Conservation (phyloP, 2,888 invertebrate species). For the Drosophila anomelani region DNA sequence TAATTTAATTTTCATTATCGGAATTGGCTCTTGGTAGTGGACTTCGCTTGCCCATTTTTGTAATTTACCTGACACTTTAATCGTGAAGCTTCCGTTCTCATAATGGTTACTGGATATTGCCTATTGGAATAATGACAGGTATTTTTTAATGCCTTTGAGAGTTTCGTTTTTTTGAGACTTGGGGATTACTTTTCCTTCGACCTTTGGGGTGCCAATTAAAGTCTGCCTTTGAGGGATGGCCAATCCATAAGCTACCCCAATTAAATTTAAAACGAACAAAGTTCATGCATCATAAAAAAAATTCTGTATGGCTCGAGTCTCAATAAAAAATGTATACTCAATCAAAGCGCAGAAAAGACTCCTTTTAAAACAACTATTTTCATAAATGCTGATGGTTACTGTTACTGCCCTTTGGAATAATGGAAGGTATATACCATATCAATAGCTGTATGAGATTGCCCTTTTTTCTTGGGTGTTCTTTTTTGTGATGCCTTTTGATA, state of each 20-base stretch:
- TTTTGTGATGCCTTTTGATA: too few relatives aligned
- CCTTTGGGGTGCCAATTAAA: background rate
- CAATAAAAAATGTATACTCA: too few relatives aligned
- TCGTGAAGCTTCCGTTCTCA: background rate
- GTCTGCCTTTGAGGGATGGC: background rate
- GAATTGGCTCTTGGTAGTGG: constrained; percentile 11
- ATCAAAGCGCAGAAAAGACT: too few relatives aligned
- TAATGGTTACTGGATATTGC: background rate
- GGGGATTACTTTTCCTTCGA: too few relatives aligned
- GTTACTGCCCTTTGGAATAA: background rate
- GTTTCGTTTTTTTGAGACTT: background rate
- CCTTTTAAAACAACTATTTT: background rate
- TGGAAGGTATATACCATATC: too few relatives aligned
- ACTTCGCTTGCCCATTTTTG: constrained; percentile 46
- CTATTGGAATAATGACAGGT: background rate
- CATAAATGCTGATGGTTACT: background rate
- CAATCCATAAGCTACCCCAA: background rate
- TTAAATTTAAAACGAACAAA: background rate
- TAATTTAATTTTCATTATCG: constrained; percentile 50
- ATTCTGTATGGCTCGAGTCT: too few relatives aligned
- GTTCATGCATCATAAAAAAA: background rate
- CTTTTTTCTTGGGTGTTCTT: too few relatives aligned
- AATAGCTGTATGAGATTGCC: too few relatives aligned
- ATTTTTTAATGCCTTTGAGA: background rate
- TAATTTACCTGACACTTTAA: constrained; percentile 18